These are phyloP conservation scores for Gymnoscopelus microlampas DNA, from an alignment of 2,797 vertebrate genomes.

Conservation along the genomic window DNA sequence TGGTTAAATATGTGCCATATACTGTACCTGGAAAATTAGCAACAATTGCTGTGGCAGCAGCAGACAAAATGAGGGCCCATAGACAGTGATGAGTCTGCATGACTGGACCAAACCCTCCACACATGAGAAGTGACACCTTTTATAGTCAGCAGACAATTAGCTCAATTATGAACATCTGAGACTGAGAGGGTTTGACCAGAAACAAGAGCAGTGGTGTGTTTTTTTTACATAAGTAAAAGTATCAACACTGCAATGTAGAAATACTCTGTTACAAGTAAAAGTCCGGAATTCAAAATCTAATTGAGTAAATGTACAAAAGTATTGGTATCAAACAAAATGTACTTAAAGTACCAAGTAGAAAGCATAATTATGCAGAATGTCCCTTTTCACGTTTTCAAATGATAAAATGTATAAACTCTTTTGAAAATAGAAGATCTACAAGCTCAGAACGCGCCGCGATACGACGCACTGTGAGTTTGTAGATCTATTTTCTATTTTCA, in stretches of 20 bases:
- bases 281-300: no score
- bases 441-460: no score
- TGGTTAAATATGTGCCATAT: not conserved
- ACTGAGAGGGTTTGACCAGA: not conserved
- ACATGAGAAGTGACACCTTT: not conserved
- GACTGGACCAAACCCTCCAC: slow-evolving; percentile 15
- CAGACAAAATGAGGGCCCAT: slow-evolving; percentile 25
- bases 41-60: slow-evolving; percentile 25
- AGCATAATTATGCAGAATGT: no score
- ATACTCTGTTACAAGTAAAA: no score
- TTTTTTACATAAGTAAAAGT: not conserved
- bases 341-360: no score
- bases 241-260: not conserved
- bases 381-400: no score
- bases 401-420: no score
- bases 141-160: slow-evolving; percentile 55
- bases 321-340: no score
- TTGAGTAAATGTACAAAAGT: no score
- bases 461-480: no score
- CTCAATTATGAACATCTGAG: slow-evolving; percentile 61
- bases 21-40: slow-evolving; percentile 44
- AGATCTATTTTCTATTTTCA: not conserved
- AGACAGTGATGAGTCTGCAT: slow-evolving; percentile 48
- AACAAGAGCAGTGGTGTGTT: no score
- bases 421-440: no score